These are phyloP conservation scores for Propithecus deckenii DNA, from an alignment of 2,797 vertebrate species.

Conservation along the genomic window DNA sequence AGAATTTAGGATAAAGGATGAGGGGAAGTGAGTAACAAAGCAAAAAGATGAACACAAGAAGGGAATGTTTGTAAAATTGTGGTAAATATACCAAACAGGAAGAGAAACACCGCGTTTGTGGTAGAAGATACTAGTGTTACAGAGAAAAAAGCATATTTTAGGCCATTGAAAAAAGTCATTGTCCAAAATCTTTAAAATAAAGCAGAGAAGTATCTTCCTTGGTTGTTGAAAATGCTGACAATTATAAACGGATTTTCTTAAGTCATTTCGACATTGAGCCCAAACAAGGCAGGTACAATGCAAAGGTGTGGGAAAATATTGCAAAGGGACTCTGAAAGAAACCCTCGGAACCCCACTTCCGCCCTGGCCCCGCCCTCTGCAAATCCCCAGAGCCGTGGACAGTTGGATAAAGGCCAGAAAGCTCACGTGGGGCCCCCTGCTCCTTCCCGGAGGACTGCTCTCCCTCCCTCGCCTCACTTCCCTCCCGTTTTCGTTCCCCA, in stretches of 20 bases:
- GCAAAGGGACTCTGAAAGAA: background rate
- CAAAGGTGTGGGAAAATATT: background rate
- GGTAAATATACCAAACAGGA: background rate
- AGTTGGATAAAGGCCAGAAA: background rate
- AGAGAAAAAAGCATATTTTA: background rate
- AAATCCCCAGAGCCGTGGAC: background rate
- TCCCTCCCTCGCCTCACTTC: rapidly evolving
- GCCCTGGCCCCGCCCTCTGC: rapidly evolving
- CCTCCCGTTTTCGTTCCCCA: background rate
- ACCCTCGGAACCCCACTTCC: rapidly evolving
- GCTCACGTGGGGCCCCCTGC: rapidly evolving
- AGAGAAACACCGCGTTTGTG: background rate
- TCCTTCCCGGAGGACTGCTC: too few species aligned
- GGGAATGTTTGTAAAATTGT: background rate
- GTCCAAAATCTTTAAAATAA: background rate
- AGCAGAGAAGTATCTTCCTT: background rate
- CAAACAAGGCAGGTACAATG: background rate
- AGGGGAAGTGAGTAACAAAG: background rate
- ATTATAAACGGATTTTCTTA: background rate
- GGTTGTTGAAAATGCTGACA: background rate
- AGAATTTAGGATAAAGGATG: background rate
- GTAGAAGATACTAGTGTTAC: background rate
- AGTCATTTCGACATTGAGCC: background rate
- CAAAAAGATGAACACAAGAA: background rate
- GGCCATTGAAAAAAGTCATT: background rate